Conservation (phyloP, 2,797 vertebrate species). For the Pangasius krempfi region DNA sequence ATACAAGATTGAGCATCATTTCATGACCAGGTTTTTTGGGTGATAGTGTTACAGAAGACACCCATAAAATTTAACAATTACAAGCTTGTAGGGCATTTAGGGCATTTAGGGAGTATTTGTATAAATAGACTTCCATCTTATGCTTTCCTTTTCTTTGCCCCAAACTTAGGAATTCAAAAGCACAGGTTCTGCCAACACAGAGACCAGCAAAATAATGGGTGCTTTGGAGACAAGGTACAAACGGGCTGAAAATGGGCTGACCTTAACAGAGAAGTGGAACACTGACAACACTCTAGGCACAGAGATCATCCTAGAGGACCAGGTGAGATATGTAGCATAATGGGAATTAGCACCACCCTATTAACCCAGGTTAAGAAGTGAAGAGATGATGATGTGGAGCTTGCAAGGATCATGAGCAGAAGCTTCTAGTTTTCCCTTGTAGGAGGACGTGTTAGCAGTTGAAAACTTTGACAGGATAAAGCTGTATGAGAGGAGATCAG, state of each 20-base stretch:
- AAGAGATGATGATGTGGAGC: background rate
- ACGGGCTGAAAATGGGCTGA: conserved; percentile 93
- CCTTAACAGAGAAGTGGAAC: conserved; percentile 99
- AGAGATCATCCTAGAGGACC: conserved; percentile 96
- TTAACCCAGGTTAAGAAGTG: background rate
- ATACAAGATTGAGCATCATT: too few relatives aligned
- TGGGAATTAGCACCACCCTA: background rate
- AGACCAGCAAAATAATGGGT: conserved; percentile 94
- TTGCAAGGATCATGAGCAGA: background rate
- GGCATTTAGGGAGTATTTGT: too few relatives aligned
- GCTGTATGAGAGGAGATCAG: too few relatives aligned
- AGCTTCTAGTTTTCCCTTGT: background rate
- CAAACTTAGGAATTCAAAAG: conserved; percentile 94
- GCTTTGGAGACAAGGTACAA: conserved; percentile 99
- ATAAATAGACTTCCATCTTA: background rate
- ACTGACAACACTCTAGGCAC: conserved; percentile 98
- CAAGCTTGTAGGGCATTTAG: too few relatives aligned
- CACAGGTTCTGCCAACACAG: conserved; percentile 92
- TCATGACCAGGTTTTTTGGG: too few relatives aligned
- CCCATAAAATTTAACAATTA: too few relatives aligned
- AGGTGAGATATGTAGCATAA: conserved; percentile 70
- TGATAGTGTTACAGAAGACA: too few relatives aligned
- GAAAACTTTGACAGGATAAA: too few relatives aligned
- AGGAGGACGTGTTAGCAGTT: too few relatives aligned
- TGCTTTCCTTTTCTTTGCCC: background rate